These are phyloP conservation scores for Pterocles orientalis DNA, from an alignment of 2,113 vertebrate genomes.

Conservation along the genomic window DNA sequence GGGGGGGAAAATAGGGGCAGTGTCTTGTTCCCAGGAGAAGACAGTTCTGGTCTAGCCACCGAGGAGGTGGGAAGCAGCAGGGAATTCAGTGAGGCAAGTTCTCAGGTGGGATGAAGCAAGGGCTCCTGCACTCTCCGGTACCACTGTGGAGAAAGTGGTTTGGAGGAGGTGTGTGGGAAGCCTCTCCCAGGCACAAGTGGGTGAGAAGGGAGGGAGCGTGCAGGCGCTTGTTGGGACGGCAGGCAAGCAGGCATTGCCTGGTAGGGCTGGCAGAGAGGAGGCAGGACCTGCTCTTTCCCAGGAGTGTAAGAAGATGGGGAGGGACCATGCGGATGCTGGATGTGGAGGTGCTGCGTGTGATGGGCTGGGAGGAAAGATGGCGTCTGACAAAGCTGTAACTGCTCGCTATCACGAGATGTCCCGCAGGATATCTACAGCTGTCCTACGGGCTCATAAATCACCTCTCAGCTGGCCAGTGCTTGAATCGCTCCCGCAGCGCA, in stretches of 20 bases:
- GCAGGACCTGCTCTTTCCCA: neutral
- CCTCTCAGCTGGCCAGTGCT: neutral
- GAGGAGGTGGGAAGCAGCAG: neutral
- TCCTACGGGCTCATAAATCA: neutral
- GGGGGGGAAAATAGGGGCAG: neutral
- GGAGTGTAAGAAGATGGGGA: neutral
- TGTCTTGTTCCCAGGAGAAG: neutral
- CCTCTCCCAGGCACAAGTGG: neutral
- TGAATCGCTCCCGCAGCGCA: neutral
- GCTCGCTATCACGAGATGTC: neutral
- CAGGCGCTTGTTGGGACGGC: neutral
- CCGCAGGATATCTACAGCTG: neutral
- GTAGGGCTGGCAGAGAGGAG: neutral
- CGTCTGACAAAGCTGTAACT: neutral
- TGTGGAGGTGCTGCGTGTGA: neutral
- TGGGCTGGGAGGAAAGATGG: neutral
- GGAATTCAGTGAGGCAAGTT: neutral
- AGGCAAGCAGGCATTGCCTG: neutral
- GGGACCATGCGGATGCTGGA: neutral
- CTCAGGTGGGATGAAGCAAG: neutral
- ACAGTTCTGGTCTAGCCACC: neutral
- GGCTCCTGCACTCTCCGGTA: accelerated
- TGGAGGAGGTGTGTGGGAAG: neutral
- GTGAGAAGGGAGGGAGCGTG: neutral
- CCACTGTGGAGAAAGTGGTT: neutral